Base-by-base conservation (phyloP, 2,797 vertebrate species). In the Sebastes iracundus region DNA sequence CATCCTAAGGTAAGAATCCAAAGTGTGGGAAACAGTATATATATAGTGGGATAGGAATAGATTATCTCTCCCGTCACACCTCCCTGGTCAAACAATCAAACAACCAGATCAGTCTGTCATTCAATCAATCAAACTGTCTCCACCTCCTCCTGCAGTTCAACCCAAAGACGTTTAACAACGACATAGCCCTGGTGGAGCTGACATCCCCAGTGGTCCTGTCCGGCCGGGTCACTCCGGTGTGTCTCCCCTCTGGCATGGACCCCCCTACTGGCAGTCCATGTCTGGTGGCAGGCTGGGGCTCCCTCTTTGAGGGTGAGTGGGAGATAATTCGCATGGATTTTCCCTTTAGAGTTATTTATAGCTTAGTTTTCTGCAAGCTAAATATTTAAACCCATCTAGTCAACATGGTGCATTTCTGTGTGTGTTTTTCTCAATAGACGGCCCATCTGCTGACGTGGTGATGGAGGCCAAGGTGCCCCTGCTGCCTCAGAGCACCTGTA, bases 261-360 rank as follows among this genome's bases (percentile, higher is more conserved):
- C 97, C 96, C 42, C 94, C 95, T 4, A 93, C 95, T 0, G 97
- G 97, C 33, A 97, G 96, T 0, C 70, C 95, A 2, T 99, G 98
- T 85, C 93, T 97, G 84, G 98, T 99, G 20, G 96, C 95, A 0
- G 98, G 98, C 68, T 99, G 98, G 98, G 98, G 98, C 12, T 98
- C 98, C 5, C 95, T 98, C 55, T 98, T 96, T 5, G 97, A 99
- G 94, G 97, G 98, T 99, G 84, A 88, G 89, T 56, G 18, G n/a
- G 38, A 46, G 2, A 65, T 30, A 11, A 25, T 27, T 20, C 3
- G 27, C n/a, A 6, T 22, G 3, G 7, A 22, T 32, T 33, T 62
- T 77, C 12, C 32, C 10, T 58, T 49, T 49, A 49, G 18, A 49
- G 46, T 49, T 49, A 49, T 49, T 49, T 49, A 49, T 49, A 49